These are phyloP conservation scores for Limonius californicus DNA, from an alignment of 1,140 invertebrate genomes.

Conservation along the genomic window DNA sequence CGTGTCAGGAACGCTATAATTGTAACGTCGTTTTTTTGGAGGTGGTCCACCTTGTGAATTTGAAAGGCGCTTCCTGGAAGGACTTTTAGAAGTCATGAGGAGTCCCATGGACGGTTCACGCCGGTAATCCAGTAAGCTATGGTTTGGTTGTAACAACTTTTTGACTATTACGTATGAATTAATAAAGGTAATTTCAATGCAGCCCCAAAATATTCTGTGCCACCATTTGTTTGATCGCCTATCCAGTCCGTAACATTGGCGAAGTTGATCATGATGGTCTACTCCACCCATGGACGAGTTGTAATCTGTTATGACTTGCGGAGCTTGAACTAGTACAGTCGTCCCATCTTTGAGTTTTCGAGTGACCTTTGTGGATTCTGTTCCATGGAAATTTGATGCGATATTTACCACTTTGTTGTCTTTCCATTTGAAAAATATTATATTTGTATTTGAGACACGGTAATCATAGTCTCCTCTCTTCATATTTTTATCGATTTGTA, in stretches of 20 bases:
- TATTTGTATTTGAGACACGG: constrained; percentile 32
- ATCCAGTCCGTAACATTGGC: constrained; percentile 41
- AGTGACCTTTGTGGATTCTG: constrained; percentile 34
- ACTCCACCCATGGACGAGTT: constrained; percentile 37
- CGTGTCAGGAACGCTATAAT: background rate
- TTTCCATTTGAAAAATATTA: constrained; percentile 43
- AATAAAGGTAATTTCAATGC: constrained; percentile 9
- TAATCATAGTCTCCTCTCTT: constrained; percentile 39
- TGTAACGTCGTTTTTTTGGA: too few species aligned
- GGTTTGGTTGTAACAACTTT: too few species aligned
- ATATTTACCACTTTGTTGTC: constrained; percentile 44
- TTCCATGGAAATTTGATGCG: constrained; percentile 45
- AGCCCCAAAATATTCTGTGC: constrained; percentile 40
- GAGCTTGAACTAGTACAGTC: background rate
- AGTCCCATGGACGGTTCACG: too few species aligned
- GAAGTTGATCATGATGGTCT: constrained; percentile 43
- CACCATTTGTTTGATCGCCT: constrained; percentile 41
- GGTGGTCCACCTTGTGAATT: too few species aligned
- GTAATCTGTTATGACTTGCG: background rate
- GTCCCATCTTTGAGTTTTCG: background rate
- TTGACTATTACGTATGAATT: background rate
- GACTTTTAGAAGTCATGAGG: too few species aligned
- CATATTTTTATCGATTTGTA: constrained; percentile 29
- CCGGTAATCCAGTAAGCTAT: too few species aligned
- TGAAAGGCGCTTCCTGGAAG: too few species aligned